These are phyloP conservation scores for Plumapathes pennacea DNA, from an alignment of 92 coral and sea anemone species.

Conservation along the genomic window DNA sequence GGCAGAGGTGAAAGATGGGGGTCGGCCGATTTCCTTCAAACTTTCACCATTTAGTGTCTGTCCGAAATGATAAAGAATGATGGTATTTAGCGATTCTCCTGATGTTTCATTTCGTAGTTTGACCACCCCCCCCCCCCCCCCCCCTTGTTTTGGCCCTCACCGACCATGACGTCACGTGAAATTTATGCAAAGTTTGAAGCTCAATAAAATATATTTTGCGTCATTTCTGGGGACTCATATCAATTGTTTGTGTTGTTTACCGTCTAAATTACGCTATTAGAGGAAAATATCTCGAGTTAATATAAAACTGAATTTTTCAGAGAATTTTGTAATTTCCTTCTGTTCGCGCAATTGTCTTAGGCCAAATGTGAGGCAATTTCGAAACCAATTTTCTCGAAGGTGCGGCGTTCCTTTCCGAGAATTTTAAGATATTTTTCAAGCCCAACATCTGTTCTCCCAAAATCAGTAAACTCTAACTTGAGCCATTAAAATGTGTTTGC, in stretches of 20 bases:
- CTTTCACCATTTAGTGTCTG: too few species aligned
- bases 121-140: too few species aligned
- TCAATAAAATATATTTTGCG: conserved; percentile 1
- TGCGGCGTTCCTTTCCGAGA: conserved; percentile 1
- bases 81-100: too few species aligned
- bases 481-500: not conserved
- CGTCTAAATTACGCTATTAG: not conserved
- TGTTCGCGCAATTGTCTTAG: not conserved
- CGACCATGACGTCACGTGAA: not conserved
- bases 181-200: not conserved
- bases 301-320: not conserved
- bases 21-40: too few species aligned
- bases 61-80: too few species aligned
- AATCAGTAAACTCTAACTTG: too few species aligned
- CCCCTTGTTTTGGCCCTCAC: conserved; percentile 2
- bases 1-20: too few species aligned
- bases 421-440: not conserved
- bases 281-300: not conserved
- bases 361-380: not conserved
- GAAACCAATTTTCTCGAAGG: not conserved
- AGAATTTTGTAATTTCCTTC: conserved; percentile 1
- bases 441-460: not conserved
- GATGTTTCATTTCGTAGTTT: too few species aligned
- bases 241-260: not conserved
- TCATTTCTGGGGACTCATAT: too few species aligned